These are phyloP conservation scores for Tetragonula carbonaria DNA, from an alignment of 2,888 invertebrate genomes.

Conservation along the genomic window DNA sequence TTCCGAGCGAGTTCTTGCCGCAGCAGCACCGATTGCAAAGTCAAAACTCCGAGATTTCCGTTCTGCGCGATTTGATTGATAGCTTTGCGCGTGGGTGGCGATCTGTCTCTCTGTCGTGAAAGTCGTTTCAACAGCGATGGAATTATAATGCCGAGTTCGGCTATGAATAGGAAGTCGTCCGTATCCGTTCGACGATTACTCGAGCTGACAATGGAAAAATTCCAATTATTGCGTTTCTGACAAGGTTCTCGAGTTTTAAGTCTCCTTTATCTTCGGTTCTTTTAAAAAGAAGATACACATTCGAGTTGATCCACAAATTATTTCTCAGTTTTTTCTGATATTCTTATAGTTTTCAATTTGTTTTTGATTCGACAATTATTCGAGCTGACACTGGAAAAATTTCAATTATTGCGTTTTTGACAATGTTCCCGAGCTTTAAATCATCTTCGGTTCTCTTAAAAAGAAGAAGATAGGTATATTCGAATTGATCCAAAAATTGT, in stretches of 20 bases:
- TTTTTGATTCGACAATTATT: too few species aligned
- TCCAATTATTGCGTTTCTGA: too few species aligned
- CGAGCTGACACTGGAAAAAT: too few species aligned
- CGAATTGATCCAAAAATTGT: too few species aligned
- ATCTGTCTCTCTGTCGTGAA: conserved; percentile 10
- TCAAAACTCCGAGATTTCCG: neutral
- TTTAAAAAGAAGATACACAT: neutral
- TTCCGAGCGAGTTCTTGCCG: conserved; percentile 8
- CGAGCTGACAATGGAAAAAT: neutral
- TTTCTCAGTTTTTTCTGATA: too few species aligned
- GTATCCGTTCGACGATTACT: neutral
- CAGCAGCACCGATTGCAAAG: neutral
- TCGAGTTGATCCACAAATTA: too few species aligned
- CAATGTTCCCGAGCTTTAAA: too few species aligned
- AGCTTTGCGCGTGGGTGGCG: conserved; percentile 18
- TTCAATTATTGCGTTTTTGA: too few species aligned
- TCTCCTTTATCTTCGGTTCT: neutral
- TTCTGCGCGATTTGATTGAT: conserved; percentile 11
- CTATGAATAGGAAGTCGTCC: conserved; percentile 17
- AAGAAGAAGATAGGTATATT: too few species aligned
- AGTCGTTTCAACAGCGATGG: conserved; percentile 5
- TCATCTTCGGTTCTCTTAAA: too few species aligned
- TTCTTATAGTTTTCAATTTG: too few species aligned
- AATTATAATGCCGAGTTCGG: conserved; percentile 2
- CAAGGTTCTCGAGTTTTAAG: neutral